These are phyloP conservation scores for Polylopha cassiicola DNA, from an alignment of 2,888 invertebrate genomes.

Conservation along the genomic window DNA sequence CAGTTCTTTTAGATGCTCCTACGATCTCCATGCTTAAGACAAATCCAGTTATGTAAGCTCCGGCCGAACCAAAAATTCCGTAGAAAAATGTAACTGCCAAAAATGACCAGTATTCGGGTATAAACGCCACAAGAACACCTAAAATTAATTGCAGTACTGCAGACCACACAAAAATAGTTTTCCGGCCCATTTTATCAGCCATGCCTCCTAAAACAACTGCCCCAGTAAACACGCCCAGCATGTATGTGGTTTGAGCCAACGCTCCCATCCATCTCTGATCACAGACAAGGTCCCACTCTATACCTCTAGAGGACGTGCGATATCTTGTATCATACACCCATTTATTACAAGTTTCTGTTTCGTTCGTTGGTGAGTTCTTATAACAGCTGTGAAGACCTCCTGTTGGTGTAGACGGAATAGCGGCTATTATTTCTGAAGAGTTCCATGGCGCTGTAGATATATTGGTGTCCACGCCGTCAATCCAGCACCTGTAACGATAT, in stretches of 20 bases:
- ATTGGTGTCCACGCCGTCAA: constrained; percentile 79
- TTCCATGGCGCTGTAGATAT: constrained; percentile 74
- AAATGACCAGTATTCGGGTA: constrained; percentile 86
- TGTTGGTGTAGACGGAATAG: constrained; percentile 74
- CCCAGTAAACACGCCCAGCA: constrained; percentile 91
- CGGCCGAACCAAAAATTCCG: constrained; percentile 90
- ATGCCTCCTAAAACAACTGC: constrained; percentile 88
- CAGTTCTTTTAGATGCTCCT: constrained; percentile 86
- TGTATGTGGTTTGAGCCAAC: constrained; percentile 85
- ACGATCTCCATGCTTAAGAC: constrained; percentile 89
- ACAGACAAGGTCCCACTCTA: constrained; percentile 91
- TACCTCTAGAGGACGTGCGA: constrained; percentile 83
- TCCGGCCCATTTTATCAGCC: constrained; percentile 90
- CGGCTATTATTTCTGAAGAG: constrained; percentile 67
- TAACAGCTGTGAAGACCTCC: constrained; percentile 80
- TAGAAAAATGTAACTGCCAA: constrained; percentile 82
- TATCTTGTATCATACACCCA: constrained; percentile 87
- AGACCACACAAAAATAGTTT: constrained; percentile 88
- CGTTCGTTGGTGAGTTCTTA: too few relatives aligned
- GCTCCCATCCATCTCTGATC: constrained; percentile 88
- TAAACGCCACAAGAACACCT: constrained; percentile 85
- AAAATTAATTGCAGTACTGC: constrained; percentile 84
- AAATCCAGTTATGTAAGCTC: constrained; percentile 82
- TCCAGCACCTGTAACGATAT: constrained; percentile 74
- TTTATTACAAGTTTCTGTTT: constrained; percentile 53